phyloP scores from a whole-genome alignment of 2,113 vertebrate species.

The Fregata magnificens region DNA sequence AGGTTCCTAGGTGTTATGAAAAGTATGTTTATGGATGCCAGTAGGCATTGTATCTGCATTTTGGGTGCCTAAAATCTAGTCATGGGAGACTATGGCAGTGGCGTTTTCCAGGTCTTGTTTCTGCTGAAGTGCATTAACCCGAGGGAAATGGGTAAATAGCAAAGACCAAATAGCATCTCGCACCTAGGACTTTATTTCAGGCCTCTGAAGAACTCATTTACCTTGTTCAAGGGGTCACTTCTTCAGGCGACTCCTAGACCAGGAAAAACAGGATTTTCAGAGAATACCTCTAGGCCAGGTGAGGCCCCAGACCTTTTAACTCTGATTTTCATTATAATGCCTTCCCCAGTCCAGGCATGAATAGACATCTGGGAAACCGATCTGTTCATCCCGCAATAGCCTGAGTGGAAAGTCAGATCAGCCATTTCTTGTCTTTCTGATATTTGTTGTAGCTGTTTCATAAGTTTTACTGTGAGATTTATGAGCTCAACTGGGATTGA shows the following conservation, averaged over 20 bases:
- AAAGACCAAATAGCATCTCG: neutral
- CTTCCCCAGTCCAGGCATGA: conserved; percentile 21
- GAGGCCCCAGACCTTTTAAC: conserved; percentile 34
- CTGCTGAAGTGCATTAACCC: neutral
- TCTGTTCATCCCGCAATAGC: neutral
- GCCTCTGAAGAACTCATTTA: conserved; percentile 1
- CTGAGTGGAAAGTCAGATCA: neutral
- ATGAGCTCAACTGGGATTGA: neutral
- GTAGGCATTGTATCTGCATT: neutral
- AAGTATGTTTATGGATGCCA: neutral
- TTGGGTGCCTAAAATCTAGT: neutral
- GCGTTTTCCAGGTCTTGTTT: neutral
- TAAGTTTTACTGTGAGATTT: conserved; percentile 2
- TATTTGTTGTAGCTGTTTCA: neutral
- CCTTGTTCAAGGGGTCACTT: conserved; percentile 33
- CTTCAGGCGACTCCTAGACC: neutral
- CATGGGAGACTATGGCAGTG: neutral
- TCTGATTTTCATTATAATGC: conserved; percentile 42
- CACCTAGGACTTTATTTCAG: neutral
- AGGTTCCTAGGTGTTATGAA: neutral
- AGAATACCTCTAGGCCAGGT: conserved; percentile 30
- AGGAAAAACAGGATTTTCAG: conserved; percentile 47
- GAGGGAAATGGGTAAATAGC: neutral
- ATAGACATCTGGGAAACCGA: conserved; percentile 24
- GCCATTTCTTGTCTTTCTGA: neutral